These are phyloP conservation scores for Iguana delicatissima DNA, from an alignment of 2,797 vertebrate species.

Conservation along the genomic window DNA sequence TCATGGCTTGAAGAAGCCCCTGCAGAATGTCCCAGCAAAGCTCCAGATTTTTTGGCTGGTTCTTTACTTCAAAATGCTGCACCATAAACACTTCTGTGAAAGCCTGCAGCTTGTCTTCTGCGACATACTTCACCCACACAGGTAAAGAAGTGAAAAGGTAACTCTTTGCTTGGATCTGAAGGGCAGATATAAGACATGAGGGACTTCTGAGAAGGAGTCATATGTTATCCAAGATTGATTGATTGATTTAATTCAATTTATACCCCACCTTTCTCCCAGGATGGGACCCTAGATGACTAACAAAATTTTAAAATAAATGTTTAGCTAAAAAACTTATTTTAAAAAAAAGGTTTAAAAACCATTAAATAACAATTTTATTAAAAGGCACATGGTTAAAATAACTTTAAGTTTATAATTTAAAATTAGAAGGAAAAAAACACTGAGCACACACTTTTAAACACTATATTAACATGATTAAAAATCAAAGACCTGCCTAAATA, in stretches of 20 bases:
- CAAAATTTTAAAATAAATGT: no score
- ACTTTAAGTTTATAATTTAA: no score
- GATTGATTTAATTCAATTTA: no score
- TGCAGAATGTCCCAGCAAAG: conserved; percentile 82
- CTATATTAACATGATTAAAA: no score
- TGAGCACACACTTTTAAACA: neutral
- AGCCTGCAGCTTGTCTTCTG: conserved; percentile 90
- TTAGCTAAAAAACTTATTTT: no score
- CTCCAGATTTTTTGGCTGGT: conserved; percentile 59
- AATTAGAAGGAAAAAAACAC: neutral
- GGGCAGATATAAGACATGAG: conserved; percentile 16
- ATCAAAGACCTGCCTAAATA: no score
- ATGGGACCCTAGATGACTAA: no score
- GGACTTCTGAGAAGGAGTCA: neutral
- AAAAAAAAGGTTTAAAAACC: no score
- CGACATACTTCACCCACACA: conserved; percentile 91
- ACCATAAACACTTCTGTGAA: conserved; percentile 86
- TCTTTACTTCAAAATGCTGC: conserved; percentile 83
- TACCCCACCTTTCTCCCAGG: no score
- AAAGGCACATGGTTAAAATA: no score
- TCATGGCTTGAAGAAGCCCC: conserved; percentile 89
- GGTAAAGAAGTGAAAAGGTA: conserved; percentile 84
- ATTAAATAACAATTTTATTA: no score
- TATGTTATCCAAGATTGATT: neutral
- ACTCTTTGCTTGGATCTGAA: conserved; percentile 82